phyloP scores from a whole-genome alignment of 2,888 invertebrate genomes.

The Tenthredo amoena region DNA sequence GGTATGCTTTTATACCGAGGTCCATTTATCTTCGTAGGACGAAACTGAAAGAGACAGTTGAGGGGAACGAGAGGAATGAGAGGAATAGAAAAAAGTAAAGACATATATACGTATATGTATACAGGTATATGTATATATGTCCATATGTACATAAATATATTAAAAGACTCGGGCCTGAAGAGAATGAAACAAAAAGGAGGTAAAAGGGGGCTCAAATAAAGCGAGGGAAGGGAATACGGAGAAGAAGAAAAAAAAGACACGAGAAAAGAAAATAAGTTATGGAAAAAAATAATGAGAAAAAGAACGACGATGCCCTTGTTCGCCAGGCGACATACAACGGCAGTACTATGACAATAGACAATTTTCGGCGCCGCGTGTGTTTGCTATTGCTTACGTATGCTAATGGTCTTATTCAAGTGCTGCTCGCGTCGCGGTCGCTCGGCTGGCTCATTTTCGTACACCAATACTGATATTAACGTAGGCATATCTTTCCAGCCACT shows the following conservation, averaged over 20 bases:
- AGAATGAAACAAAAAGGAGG: neutral
- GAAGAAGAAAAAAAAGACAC: neutral
- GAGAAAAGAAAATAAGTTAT: neutral
- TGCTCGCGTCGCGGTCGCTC: neutral
- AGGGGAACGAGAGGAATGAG: neutral
- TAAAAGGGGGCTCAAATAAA: neutral
- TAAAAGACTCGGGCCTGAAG: neutral
- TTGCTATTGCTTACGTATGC: slow-evolving; percentile 46
- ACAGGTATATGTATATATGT: neutral
- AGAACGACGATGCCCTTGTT: slow-evolving; percentile 36
- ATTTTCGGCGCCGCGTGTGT: slow-evolving; percentile 44
- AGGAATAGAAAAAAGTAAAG: neutral
- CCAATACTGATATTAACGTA: neutral
- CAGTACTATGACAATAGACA: slow-evolving; percentile 39
- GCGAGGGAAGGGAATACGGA: slow-evolving; percentile 1
- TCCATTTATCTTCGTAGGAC: slow-evolving; percentile 32
- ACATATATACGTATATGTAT: neutral
- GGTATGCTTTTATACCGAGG: neutral
- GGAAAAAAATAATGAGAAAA: neutral
- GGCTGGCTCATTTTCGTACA: slow-evolving; percentile 33
- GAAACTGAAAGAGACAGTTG: neutral
- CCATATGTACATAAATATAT: neutral
- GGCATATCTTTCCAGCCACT: neutral
- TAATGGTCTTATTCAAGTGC: slow-evolving; percentile 45
- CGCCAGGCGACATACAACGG: slow-evolving; percentile 6